These are phyloP conservation scores for Neodontobutis hainanensis DNA, from an alignment of 2,113 vertebrate genomes.

Conservation along the genomic window DNA sequence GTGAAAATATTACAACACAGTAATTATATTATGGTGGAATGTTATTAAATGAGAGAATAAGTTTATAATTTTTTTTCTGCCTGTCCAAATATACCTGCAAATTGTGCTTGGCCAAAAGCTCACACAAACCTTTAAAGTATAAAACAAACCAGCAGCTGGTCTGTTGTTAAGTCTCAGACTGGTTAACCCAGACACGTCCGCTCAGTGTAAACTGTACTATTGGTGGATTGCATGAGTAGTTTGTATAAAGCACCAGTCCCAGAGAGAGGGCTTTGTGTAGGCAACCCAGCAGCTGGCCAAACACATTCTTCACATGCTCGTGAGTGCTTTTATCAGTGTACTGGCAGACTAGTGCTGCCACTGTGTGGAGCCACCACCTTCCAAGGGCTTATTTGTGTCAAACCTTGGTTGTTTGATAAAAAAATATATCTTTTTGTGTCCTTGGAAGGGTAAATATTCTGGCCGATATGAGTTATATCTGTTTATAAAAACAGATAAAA, in stretches of 20 bases:
- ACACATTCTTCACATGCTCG: slow-evolving; percentile 70
- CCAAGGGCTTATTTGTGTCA: slow-evolving; percentile 11
- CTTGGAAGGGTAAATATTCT: too few species aligned
- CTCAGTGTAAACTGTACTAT: slow-evolving; percentile 34
- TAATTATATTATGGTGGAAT: neutral
- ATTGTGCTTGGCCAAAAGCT: too few species aligned
- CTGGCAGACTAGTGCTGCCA: slow-evolving; percentile 25
- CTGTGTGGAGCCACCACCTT: slow-evolving; percentile 28
- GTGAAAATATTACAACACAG: too few species aligned
- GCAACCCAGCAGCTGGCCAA: slow-evolving; percentile 65
- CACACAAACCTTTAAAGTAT: neutral
- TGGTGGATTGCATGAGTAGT: slow-evolving; percentile 53
- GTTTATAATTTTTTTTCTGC: too few species aligned
- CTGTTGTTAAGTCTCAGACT: slow-evolving; percentile 11
- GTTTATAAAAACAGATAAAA: too few species aligned
- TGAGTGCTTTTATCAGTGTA: slow-evolving; percentile 46
- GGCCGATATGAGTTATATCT: too few species aligned
- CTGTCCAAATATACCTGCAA: too few species aligned
- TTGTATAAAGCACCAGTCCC: slow-evolving; percentile 59
- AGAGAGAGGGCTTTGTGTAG: slow-evolving; percentile 49
- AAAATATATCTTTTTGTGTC: too few species aligned
- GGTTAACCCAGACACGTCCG: slow-evolving; percentile 17
- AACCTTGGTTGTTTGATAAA: neutral
- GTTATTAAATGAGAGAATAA: too few species aligned
- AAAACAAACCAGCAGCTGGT: neutral